These are phyloP conservation scores for Lepidochitona cinerea DNA, from an alignment of 2,888 invertebrate genomes.

Conservation along the genomic window DNA sequence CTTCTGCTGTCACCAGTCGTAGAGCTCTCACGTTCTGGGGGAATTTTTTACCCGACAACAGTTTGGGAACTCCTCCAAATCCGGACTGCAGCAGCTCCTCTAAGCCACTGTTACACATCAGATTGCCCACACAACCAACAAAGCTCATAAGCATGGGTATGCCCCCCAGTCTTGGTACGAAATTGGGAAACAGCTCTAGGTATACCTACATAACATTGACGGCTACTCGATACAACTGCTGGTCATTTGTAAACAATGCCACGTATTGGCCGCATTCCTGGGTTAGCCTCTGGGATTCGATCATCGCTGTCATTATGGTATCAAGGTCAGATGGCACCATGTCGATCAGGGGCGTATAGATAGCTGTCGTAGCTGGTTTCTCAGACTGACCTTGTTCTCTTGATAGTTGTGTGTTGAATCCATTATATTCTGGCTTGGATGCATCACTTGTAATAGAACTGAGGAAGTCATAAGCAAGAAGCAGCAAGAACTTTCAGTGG, in stretches of 20 bases:
- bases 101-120: conserved; percentile 40
- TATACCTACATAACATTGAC: conserved; percentile 35
- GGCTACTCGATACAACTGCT: conserved; percentile 35
- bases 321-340: conserved; percentile 28
- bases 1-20: conserved; percentile 29
- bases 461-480: no score
- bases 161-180: conserved; percentile 35
- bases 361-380: conserved; percentile 19
- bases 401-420: conserved; percentile 28
- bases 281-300: conserved; percentile 23
- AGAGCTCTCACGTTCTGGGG: conserved; percentile 37
- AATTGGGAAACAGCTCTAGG: conserved; percentile 21
- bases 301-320: conserved; percentile 31
- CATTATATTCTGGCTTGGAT: conserved; percentile 29
- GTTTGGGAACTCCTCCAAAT: conserved; percentile 36
- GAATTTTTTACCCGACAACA: conserved; percentile 43
- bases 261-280: conserved; percentile 16
- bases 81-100: conserved; percentile 28
- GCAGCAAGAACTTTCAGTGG: no score
- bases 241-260: conserved; percentile 27
- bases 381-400: conserved; percentile 19
- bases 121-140: conserved; percentile 30
- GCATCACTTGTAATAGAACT: no score
- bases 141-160: conserved; percentile 47
- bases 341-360: conserved; percentile 28